Base-by-base conservation (phyloP, 92 coral and sea anemone genomes). In the Siderastrea siderea region DNA sequence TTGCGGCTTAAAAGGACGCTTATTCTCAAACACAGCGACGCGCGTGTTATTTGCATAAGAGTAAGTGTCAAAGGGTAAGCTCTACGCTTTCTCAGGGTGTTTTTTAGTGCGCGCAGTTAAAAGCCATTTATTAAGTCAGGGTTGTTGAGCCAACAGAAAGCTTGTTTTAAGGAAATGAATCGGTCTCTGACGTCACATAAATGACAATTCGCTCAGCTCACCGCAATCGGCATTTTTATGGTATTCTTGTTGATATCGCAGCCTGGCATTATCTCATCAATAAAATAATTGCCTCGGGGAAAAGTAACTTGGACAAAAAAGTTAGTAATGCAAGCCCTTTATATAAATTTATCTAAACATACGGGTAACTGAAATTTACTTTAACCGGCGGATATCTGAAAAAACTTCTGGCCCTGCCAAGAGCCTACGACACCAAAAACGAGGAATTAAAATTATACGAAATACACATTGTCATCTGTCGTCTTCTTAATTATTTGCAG, bases 91-190 rank as follows among this genome's bases (percentile, higher is more conserved):
- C 78, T 16, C 57, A 45, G 11, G 86, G 70, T 45, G 47, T 45
- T 11, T 71, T 52, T 11, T 19, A 46, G 17, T n/a, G 59, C 77
- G 45, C 52, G 54, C 64, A 65, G 74, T 79, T 79, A 79, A 79
- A 49, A 79, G 74, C 61, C 63, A 26, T 79, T 79, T 66, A 12
- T 49, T 55, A 55, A 55, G 61, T 14, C 19, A 5, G 26, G 9
- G 49, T 13, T 14, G 5, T 43, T 44, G 6, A 47, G 16, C 67
- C 51, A 60, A 61, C 45, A 78, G 8, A n/a, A 38, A 55, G 46
- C 50, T 65, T 26, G 59, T 26, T 65, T 79, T 51, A 50, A 70
- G 58, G 17, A 16, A 7, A 47, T 44, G 79, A 75, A 75, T 63
- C 69, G 68, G 11, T 14, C 11, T 46, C 82, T 78, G 70, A 12